A percentile compares a stretch with the other conserved stretches of the same genome.
phyloP scores from a whole-genome alignment of 2,113 vertebrate species.

The Addax nasomaculatus region DNA sequence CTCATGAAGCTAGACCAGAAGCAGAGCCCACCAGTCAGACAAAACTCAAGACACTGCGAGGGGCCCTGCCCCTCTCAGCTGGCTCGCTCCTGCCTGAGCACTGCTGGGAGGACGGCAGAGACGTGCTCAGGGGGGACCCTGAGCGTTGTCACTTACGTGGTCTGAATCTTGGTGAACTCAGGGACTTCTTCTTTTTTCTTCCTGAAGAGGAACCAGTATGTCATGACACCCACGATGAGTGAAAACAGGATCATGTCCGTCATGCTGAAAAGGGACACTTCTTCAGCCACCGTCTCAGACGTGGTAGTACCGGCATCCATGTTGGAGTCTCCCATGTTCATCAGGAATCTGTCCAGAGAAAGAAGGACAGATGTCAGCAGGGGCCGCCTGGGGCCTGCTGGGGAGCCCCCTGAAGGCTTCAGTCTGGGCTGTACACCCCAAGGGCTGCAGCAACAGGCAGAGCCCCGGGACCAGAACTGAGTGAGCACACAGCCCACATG shows the following conservation, averaged over 20 bases:
- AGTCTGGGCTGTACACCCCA: neutral
- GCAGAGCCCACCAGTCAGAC: neutral
- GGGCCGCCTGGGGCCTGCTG: neutral
- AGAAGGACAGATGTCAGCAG: neutral
- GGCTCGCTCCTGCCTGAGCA: no score
- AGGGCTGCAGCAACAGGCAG: neutral
- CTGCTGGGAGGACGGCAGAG: neutral
- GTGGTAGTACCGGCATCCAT: slow-evolving; percentile 48
- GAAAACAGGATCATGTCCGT: slow-evolving; percentile 91
- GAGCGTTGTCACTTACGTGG: slow-evolving; percentile 71
- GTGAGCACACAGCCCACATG: accelerated
- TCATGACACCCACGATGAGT: slow-evolving; percentile 85
- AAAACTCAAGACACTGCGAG: neutral
- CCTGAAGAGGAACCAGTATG: slow-evolving; percentile 94
- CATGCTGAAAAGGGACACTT: slow-evolving; percentile 87
- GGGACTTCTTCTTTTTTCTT: slow-evolving; percentile 93
- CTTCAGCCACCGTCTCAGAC: slow-evolving; percentile 63
- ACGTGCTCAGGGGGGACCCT: accelerated
- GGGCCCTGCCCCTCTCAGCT: no score
- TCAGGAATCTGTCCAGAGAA: slow-evolving; percentile 48
- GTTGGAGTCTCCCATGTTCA: slow-evolving; percentile 77
- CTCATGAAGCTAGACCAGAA: neutral
- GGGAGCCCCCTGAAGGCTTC: neutral
- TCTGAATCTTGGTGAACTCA: slow-evolving; percentile 88
- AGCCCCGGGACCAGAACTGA: neutral